phyloP scores from a whole-genome alignment of 2,113 vertebrate genomes.

The Gallinago jamesoni region DNA sequence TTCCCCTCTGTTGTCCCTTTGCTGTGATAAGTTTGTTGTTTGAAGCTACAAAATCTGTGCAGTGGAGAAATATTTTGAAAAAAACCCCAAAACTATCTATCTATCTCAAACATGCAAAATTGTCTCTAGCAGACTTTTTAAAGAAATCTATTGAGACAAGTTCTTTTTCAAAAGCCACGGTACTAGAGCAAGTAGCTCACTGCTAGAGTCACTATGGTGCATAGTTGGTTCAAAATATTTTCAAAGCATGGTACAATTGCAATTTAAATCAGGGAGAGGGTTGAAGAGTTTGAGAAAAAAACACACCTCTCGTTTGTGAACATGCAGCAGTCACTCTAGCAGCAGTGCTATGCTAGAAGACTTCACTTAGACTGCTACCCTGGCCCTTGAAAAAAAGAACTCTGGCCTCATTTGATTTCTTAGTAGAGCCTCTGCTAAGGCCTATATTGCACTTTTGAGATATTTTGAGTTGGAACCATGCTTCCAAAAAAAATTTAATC shows the following conservation, averaged over 20 bases:
- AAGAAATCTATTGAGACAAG: background rate
- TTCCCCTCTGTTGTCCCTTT: background rate
- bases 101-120: background rate
- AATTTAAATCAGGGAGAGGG: background rate
- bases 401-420: background rate
- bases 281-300: background rate
- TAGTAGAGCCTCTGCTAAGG: background rate
- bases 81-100: background rate
- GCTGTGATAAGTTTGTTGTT: background rate
- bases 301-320: rapidly evolving
- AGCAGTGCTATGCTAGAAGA: rapidly evolving
- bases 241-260: background rate
- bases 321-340: background rate
- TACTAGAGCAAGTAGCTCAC: background rate
- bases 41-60: background rate
- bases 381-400: background rate
- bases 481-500: background rate
- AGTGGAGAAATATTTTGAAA: background rate
- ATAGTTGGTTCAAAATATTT: rapidly evolving
- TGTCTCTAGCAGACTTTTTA: background rate
- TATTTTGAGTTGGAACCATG: background rate
- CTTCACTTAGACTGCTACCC: background rate
- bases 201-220: background rate
- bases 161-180: background rate
- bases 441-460: background rate